Evolutionary conservation across 2,888 invertebrate species (phyloP), one percentile per base, ranked within the genome.

Genomic region (Acanthococcus lagerstroemiae): DNA sequence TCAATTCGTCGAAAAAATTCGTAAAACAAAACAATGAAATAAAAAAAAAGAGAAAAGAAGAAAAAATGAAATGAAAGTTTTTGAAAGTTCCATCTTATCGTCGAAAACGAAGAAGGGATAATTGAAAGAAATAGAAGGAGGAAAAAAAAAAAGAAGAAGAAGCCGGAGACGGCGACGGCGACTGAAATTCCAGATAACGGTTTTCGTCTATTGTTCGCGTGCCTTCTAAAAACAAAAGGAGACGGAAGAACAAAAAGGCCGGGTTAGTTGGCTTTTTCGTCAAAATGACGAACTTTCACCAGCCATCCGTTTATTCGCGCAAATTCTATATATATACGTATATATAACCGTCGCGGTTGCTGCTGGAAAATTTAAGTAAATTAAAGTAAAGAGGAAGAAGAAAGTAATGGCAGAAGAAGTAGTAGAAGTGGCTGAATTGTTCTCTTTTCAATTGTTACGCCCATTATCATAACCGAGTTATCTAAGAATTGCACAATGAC

Each of bases 381-480:
- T 61, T 50, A 61, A 50, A 50, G 52, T 26, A 21, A 48, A n/a
- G 48, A 50, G 50, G 26, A 26, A 19, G 27, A 44, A 17, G 48
- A 48, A 45, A 22, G 45, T 46, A 58, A 60, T 48, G 27, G 60
- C 26, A 46, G 6, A 54, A 19, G 17, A 48, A 60, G 27, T 12
- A 50, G 48, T 22, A 55, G 21, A 25, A 26, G 52, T 27, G 61
- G 21, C 26, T 24, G 50, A 63, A 61, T 61, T 61, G 52, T 61
- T 57, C 44, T 61, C 50, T 48, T 61, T 61, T 50, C 61, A 61
- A 61, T 61, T 61, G 61, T 61, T 61, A 61, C 61, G 61, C 61
- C 61, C 61, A 61, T 61, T 61, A 61, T 61, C 61, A 61, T 61
- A 61, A 61, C 50, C 61, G 61, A 61, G 61, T 61, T 61, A 61